Evolutionary conservation across 2,888 invertebrate genomes (phyloP), one percentile per base, ranked within the genome.

Genomic region (Tineola bisselliella): DNA sequence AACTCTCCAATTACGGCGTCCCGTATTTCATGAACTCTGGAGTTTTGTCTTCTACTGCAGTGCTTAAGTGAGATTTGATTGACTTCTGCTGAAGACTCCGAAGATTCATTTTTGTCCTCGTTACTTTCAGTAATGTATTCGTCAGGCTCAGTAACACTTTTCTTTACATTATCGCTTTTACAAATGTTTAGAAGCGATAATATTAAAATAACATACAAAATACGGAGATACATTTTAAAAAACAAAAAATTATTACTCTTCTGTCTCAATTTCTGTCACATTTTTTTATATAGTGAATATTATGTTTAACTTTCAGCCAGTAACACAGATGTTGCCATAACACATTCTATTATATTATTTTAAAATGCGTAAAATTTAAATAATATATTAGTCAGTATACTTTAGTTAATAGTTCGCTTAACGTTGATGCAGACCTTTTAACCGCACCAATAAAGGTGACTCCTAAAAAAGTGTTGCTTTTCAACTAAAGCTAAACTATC

Each of bases 1-100:
- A 81, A 87, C 63, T 83, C 79, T 43, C 69, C 73, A 30, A 63
- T 57, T 54, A 59, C 62, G n/a, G 81, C 84, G 38, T 63, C 15
- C 31, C 64, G 68, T 67, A 84, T 76, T 70, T 82, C 81, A 64
- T 86, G 86, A 74, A 86, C 71, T 65, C 68, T 69, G 63, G 68
- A 75, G 62, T 77, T 77, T 66, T 72, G 71, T 67, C 79, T 72
- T 67, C 86, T 69, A 63, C 84, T n/a, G 10, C 33, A 31, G 2
- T 31, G 4, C 13, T 8, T n/a, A 3, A 10, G 58, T n/a, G 33
- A 17, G 12, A 17, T 44, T 11, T 67, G 62, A 61, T 78, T 80
- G 61, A 61, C 69, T 65, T 82, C 80, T 33, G 66, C 43, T 10
- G 79, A 69, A 52, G 84, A 77, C 12, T 76, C 81, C 67, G 84